phyloP scores from a whole-genome alignment of 2,888 invertebrate species.

The Andrena marginata region DNA sequence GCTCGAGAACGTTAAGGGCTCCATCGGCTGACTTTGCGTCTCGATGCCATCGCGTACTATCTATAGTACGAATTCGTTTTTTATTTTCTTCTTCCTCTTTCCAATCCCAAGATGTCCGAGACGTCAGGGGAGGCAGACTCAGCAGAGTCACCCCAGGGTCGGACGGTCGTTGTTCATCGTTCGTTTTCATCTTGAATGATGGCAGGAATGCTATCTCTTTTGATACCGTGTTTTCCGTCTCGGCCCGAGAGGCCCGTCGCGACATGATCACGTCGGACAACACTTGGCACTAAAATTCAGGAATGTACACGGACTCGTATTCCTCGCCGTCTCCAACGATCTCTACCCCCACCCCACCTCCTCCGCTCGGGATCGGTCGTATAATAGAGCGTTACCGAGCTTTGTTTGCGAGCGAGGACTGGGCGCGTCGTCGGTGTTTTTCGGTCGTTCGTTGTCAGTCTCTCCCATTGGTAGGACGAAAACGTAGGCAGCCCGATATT shows the following conservation, averaged over 20 bases:
- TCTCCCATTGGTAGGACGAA: constrained; percentile 40
- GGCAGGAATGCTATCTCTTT: constrained; percentile 16
- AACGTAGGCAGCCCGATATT: constrained; percentile 64
- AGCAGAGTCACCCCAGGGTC: constrained; percentile 9
- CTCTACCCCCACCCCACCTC: constrained; percentile 9
- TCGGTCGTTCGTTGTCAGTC: constrained; percentile 57
- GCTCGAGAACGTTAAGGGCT: neutral
- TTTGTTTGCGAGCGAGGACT: constrained; percentile 51
- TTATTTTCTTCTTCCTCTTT: neutral
- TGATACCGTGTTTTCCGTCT: constrained; percentile 20
- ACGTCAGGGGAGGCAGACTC: neutral
- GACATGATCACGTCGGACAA: constrained; percentile 26
- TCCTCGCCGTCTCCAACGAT: constrained; percentile 38
- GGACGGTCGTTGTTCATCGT: neutral
- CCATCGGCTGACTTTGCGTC: neutral
- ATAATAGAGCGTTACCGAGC: constrained; percentile 67
- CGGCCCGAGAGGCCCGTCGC: constrained; percentile 5
- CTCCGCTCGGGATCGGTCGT: constrained; percentile 39
- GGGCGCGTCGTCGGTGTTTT: constrained; percentile 51
- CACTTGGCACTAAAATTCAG: constrained; percentile 65
- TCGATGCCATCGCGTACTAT: neutral
- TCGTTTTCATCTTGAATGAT: neutral
- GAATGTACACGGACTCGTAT: constrained; percentile 54
- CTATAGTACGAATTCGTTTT: neutral
- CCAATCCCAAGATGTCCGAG: neutral